Evolutionary conservation across 2,113 vertebrate species (phyloP), one percentile per base, ranked within the genome.

Genomic region (Motacilla alba): DNA sequence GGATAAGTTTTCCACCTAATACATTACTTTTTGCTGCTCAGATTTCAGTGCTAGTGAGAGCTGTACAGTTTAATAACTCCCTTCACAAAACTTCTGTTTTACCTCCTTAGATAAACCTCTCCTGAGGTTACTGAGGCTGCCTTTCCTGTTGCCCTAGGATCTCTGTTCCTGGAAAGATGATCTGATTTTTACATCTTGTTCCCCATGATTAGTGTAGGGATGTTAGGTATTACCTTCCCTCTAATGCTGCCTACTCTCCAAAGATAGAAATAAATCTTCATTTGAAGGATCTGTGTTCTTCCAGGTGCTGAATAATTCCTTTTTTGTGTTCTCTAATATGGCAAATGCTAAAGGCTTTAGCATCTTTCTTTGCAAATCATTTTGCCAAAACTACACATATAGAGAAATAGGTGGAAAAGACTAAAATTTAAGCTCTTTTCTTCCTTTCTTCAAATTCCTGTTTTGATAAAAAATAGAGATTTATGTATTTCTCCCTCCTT

Each of bases 211-310:
- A 69, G 26, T 28, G 70, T 10, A 26, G 46, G 39, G 31, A 46
- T 85, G 30, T 52, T 68, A 62, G 33, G 21, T 73, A 79, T 89
- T 87, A 89, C 66, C 81, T 89, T 90, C 35, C 43, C 18, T 87
- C 37, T 75, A 80, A 82, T 91, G 70, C 87, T 67, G 5, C 66
- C 49, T 89, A 4, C n/a, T 85, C 53, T 66, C 69, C n/a, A 79
- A 78, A 95, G 67, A 37, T 17, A 89, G 52, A 93, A 83, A 69
- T 87, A 87, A 85, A 50, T 87, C 81, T 95, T 82, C 23, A 39
- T 72, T 91, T 80, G 63, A 77, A 91, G 81, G 28, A 69, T 39
- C 6, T 28, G 0, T 88, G 26, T 72, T 83, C 22, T 89, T 79
- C 28, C 9, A 11, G 44, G 7, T 18, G 22, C 26, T 95, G 46